phyloP scores from a whole-genome alignment of 2,113 vertebrate genomes.

The Anarrhichthys ocellatus region DNA sequence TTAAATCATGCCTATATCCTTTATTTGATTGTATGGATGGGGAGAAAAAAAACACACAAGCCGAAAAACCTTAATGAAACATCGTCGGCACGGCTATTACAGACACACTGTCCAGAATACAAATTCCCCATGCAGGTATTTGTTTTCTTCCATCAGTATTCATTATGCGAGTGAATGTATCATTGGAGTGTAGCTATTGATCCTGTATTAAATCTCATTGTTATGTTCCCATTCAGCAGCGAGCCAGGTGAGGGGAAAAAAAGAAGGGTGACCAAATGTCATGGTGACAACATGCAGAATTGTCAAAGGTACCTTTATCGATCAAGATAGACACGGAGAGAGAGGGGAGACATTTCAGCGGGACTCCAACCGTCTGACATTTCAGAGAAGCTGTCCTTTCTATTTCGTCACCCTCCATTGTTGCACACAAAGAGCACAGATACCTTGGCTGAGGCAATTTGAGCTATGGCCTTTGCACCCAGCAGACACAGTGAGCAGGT shows the following conservation, averaged over 20 bases:
- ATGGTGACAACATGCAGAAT: slow-evolving; percentile 77
- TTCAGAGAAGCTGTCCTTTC: slow-evolving; percentile 80
- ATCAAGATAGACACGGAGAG: slow-evolving; percentile 74
- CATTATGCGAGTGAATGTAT: slow-evolving; percentile 78
- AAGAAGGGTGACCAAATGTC: slow-evolving; percentile 80
- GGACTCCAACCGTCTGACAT: slow-evolving; percentile 79
- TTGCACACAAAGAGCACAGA: slow-evolving; percentile 70
- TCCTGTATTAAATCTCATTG: slow-evolving; percentile 80
- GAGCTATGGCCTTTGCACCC: slow-evolving; percentile 53
- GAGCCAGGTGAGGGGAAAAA: slow-evolving; percentile 65
- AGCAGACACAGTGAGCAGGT: slow-evolving; percentile 44
- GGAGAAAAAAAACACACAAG: slow-evolving; percentile 55
- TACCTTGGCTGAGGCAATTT: slow-evolving; percentile 64
- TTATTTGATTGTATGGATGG: slow-evolving; percentile 76
- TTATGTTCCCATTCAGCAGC: slow-evolving; percentile 74
- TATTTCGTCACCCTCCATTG: slow-evolving; percentile 72
- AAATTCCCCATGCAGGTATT: slow-evolving; percentile 75
- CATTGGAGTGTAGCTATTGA: slow-evolving; percentile 77
- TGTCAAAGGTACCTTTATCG: slow-evolving; percentile 82
- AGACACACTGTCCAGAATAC: slow-evolving; percentile 69
- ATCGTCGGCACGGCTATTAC: slow-evolving; percentile 68
- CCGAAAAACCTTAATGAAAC: slow-evolving; percentile 75
- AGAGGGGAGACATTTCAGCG: slow-evolving; percentile 69
- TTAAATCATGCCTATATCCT: slow-evolving; percentile 80
- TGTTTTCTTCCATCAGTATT: slow-evolving; percentile 78